Evolutionary conservation across 1,140 invertebrate genomes (phyloP), one percentile per base, ranked within the genome.

Genomic region (Pollicipes pollicipes): DNA sequence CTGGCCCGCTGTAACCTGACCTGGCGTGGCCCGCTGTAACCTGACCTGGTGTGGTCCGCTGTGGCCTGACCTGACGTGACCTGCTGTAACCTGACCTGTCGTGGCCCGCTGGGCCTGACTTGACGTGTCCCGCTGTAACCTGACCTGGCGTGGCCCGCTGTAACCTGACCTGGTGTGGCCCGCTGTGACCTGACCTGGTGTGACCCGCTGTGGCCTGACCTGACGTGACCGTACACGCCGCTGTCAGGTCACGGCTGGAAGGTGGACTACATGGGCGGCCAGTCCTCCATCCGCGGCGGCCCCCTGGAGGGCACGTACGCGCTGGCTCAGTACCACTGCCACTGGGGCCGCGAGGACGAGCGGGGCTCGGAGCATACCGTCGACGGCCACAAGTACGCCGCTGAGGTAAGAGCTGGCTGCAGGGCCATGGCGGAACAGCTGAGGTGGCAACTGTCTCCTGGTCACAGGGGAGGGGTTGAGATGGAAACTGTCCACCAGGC

Each of bases 301-400:
- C 92, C 92, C 0, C 78, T 95, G 58, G 84, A 84, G 72, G 80
- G 85, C 58, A 85, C 88, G 67, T 96, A 93, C 77, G 87, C 89
- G 75, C 80, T 96, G 70, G 89, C 91, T 74, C 93, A 96, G 77
- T 95, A 94, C 79, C 91, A 96, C 78, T 92, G 90, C 76, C 94
- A 97, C 78, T 97, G 94, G 94, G 93, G 93, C 68, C 86, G 85
- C 70, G 84, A 83, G 30, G 87, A 90, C 75, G 85, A 85, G 24
- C 81, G 85, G 73, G 90, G 91, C 21, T 95, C 93, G 0, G 94
- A 97, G 78, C 94, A 97, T 78, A 93, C 90, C 0, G 88, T 97
- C 1, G 88, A 97, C 77, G 93, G 93, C 4, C 84, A 88, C 73
- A 82, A 86, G 29, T 97, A 88, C 79, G 87, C 94, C 16, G 91